phyloP scores from a whole-genome alignment of 2,113 vertebrate genomes.

The Myotis lucifugus region DNA sequence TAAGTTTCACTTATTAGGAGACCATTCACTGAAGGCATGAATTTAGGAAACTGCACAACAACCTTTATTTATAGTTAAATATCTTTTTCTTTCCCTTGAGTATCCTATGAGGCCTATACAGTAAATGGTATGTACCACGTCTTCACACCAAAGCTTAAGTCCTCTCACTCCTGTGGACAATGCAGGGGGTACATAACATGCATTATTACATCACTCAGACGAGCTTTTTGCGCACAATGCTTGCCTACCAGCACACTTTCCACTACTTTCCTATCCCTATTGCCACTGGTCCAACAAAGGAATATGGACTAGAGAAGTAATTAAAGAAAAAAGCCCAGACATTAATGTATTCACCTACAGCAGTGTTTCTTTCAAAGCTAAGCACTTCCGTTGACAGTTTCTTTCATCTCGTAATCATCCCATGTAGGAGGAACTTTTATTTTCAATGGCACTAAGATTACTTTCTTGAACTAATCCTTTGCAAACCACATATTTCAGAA shows the following conservation, averaged over 20 bases:
- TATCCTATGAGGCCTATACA: not conserved
- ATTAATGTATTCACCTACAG: not conserved
- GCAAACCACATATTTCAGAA: constrained; percentile 28
- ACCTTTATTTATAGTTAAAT: not conserved
- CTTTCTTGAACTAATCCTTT: constrained; percentile 8
- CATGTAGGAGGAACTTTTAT: not conserved
- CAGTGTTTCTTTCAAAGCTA: not conserved
- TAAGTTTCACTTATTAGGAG: not conserved
- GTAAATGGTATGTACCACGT: not conserved
- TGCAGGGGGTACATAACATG: not conserved
- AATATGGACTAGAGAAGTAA: not conserved
- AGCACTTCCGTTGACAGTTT: not conserved
- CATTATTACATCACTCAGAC: not conserved
- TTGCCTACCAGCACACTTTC: not conserved
- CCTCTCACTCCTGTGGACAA: not conserved
- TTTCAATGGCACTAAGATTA: not conserved
- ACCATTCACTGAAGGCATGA: not conserved
- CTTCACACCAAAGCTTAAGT: not conserved
- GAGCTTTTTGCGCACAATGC: not conserved
- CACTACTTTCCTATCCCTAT: not conserved
- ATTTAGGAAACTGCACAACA: not conserved
- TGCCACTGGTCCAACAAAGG: not conserved
- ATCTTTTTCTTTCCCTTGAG: not conserved
- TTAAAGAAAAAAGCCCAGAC: not conserved
- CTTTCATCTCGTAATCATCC: not conserved